A percentile compares a stretch with the other conserved stretches of the same genome.
Conservation (phyloP, 2,113 vertebrate species). For the Pardalotus punctatus region DNA sequence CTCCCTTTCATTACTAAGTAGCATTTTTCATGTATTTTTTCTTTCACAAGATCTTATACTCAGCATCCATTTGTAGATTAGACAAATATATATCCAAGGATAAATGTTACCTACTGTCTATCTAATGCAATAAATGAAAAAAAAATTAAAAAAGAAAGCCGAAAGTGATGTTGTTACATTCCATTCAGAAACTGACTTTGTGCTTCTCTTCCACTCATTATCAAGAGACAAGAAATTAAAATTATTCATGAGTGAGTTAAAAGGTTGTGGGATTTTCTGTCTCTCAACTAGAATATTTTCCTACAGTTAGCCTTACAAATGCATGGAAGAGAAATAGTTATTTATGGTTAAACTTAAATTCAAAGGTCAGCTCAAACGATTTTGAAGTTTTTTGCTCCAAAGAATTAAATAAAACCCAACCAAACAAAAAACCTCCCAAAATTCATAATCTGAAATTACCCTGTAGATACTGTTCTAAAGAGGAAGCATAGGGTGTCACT, state of each 20-base stretch:
- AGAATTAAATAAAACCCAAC: neutral
- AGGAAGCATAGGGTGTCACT: neutral
- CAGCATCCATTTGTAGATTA: neutral
- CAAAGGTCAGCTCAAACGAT: neutral
- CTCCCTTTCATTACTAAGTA: neutral
- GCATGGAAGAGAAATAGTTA: neutral
- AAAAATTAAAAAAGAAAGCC: neutral
- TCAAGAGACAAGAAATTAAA: neutral
- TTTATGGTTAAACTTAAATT: neutral
- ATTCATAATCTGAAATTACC: neutral
- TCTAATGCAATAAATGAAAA: neutral
- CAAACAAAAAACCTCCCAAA: accelerated
- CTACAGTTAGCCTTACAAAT: neutral
- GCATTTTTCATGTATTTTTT: accelerated
- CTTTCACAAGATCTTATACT: neutral
- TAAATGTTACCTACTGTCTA: neutral
- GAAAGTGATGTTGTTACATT: neutral
- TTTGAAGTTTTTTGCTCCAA: neutral
- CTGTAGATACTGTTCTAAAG: neutral
- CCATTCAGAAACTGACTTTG: neutral
- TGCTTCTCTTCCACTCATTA: neutral
- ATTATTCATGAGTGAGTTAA: neutral
- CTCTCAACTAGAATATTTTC: neutral
- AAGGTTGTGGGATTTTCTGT: neutral
- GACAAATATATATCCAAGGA: neutral